Evolutionary conservation across 1,140 invertebrate genomes (phyloP).

Genomic region (Chironomus tepperi): DNA sequence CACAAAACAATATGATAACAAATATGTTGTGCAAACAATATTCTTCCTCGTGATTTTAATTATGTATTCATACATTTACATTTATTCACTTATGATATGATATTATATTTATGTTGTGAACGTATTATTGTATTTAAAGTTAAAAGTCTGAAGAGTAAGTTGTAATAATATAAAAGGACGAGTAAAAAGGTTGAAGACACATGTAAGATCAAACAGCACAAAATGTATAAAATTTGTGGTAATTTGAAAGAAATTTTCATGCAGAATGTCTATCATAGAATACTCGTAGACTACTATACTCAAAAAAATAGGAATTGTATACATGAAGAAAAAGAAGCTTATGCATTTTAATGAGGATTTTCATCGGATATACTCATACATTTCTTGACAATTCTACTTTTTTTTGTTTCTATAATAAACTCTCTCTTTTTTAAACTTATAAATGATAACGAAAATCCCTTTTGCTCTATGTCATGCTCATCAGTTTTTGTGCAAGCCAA

Average conservation of each 20-base stretch:
- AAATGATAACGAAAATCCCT: constrained; percentile 1
- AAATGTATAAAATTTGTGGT: no score
- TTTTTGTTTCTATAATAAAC: background rate
- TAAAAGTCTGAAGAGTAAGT: background rate
- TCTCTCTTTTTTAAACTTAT: background rate
- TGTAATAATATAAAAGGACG: background rate
- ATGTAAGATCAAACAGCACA: no score
- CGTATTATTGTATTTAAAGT: background rate
- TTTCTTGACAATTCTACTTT: background rate
- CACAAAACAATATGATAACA: constrained; percentile 11
- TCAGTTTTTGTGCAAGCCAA: background rate
- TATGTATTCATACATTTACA: background rate
- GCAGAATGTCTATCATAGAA: no score
- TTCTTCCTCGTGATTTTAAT: constrained; percentile 1
- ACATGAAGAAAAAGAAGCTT: background rate
- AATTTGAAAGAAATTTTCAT: no score
- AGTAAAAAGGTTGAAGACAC: background rate
- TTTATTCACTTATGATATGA: background rate
- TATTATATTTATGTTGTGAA: background rate
- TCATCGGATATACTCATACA: background rate
- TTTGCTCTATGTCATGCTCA: background rate
- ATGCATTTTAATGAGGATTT: constrained; percentile 14
- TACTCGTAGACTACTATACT: no score
- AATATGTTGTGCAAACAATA: constrained; percentile 18
- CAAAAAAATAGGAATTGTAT: background rate